Percentiles rank a stretch among this genome's conserved stretches.
Conservation (phyloP, 2,797 vertebrate genomes). For the Acipenser transmontanus region DNA sequence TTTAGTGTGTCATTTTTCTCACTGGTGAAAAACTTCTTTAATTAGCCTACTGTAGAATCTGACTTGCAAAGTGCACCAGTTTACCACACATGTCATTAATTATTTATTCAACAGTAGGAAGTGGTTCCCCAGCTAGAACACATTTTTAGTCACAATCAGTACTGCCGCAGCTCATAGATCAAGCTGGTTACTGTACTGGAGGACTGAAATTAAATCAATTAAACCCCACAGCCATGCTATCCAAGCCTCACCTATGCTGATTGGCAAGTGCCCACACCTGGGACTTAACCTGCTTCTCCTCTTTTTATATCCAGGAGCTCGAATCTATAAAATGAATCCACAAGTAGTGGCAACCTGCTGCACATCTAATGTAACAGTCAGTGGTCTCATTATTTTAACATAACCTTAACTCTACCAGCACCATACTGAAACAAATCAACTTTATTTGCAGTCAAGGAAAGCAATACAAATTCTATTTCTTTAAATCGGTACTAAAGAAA, state of each 20-base stretch:
- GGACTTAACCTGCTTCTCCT: slow-evolving; percentile 8
- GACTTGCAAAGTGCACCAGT: not conserved
- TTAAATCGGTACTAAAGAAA: not conserved
- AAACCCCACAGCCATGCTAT: slow-evolving; percentile 5
- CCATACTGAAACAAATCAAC: not conserved
- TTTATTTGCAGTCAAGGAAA: not conserved
- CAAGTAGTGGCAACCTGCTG: slow-evolving; percentile 10
- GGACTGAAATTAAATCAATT: slow-evolving; percentile 17
- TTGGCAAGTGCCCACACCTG: slow-evolving; percentile 9
- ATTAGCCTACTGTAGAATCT: not conserved
- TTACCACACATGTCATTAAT: slow-evolving; percentile 5
- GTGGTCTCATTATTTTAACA: slow-evolving; percentile 19
- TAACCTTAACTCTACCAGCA: not conserved
- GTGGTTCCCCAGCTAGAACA: slow-evolving; percentile 8
- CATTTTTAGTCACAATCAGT: slow-evolving; percentile 10
- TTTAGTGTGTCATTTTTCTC: too few relatives aligned
- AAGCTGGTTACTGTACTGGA: not conserved
- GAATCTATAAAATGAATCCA: slow-evolving; percentile 14
- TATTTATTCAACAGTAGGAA: slow-evolving; percentile 17
- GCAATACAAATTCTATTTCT: not conserved
- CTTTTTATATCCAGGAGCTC: not conserved
- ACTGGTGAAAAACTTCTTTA: too few relatives aligned
- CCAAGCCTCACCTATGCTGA: not conserved
- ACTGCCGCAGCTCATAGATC: slow-evolving; percentile 2
- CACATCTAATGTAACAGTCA: slow-evolving; percentile 13